Evolutionary conservation across 2,888 invertebrate species (phyloP), one percentile per base, ranked within the genome.

Genomic region (Trichopoda pennipes): DNA sequence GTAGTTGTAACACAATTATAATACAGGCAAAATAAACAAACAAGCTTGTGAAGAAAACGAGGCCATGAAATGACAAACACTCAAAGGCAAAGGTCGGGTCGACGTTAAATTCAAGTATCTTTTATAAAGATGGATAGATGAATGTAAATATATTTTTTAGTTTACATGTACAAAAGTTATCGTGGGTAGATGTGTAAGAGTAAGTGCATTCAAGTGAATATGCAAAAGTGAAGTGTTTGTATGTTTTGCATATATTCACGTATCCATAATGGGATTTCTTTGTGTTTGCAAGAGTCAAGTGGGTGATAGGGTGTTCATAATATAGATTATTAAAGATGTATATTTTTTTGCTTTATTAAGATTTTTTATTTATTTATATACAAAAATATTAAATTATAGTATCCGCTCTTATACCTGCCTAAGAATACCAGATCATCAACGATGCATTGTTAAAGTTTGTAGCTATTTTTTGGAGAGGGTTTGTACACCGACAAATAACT

Each of bases 11-110:
- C 72, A 82, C 68, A 79, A 82, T 82, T 79, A 82, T 79, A 68
- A 68, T 79, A 58, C 61, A 72, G 68, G 64, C 78, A 82, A 72
- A 79, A 79, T 63, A 79, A 79, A 76, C 66, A 74, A 82, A 75
- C 61, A 82, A 61, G 66, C 61, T 61, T 51, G 69, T 66, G 63
- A 82, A 81, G 61, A 75, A 82, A 79, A 75, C 61, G 53, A 82
- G 82, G 79, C 82, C 75, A 79, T 82, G 79, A 82, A 82, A 82
- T 82, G 82, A 82, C 79, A 82, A 79, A 79, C 72, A 76, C 82
- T 79, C 53, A 76, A 76, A 79, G 75, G 63, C 79, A 79, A 82
- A 82, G 82, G 82, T 82, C 82, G 79, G 68, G 75, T 79, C 72
- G 82, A 68, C 79, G 51, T 76, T 72, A 76, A 76, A 63, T 47